phyloP scores from a whole-genome alignment of 2,888 invertebrate genomes.

The Agriopis marginaria region DNA sequence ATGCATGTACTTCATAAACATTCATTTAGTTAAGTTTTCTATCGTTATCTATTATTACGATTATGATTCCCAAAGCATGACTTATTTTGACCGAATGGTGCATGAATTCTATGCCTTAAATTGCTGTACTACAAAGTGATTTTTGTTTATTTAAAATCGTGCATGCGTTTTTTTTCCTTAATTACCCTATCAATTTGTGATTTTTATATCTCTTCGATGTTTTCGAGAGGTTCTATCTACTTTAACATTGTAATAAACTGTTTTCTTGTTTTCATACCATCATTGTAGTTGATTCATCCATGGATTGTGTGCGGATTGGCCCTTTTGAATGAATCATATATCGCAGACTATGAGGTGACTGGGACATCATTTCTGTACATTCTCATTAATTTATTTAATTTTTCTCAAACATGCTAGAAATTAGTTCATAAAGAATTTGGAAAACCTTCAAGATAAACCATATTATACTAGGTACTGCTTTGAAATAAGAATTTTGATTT shows the following conservation, averaged over 20 bases:
- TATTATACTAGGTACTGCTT: not conserved
- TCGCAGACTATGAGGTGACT: constrained; percentile 50
- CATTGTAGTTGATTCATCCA: constrained; percentile 30
- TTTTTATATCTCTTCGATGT: not conserved
- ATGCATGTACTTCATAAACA: constrained; percentile 1
- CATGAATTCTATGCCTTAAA: constrained; percentile 13
- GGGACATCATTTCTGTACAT: constrained; percentile 33
- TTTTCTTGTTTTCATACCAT: constrained; percentile 19
- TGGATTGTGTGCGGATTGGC: constrained; percentile 31
- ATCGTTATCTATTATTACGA: not conserved
- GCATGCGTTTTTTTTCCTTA: constrained; percentile 11
- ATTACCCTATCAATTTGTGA: not conserved
- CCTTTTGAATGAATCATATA: constrained; percentile 24
- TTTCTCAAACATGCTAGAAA: not conserved
- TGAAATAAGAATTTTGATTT: not conserved
- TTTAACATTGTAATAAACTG: not conserved
- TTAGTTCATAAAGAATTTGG: not conserved
- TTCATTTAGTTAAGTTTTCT: not conserved
- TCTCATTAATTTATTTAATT: constrained; percentile 10
- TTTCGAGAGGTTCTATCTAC: not conserved
- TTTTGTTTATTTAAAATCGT: not conserved
- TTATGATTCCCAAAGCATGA: not conserved
- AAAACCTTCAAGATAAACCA: not conserved
- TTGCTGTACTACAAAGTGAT: constrained; percentile 5
- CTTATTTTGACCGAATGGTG: not conserved